These are phyloP conservation scores for Panonychus citri DNA, from an alignment of 1,140 invertebrate genomes.

Conservation along the genomic window DNA sequence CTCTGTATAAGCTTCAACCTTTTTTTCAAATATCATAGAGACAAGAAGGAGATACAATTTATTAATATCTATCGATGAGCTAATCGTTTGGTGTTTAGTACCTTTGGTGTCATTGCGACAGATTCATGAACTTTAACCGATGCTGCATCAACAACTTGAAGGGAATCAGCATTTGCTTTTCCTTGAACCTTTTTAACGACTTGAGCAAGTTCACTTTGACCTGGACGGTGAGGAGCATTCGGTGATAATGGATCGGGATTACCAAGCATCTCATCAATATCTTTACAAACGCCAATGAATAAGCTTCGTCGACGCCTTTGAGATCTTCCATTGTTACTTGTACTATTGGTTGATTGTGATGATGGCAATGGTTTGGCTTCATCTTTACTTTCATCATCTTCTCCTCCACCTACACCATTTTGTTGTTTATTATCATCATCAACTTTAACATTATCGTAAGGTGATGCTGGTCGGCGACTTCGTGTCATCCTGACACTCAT, in stretches of 20 bases:
- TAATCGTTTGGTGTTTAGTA: neutral
- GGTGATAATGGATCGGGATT: conserved; percentile 13
- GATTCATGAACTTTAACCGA: conserved; percentile 14
- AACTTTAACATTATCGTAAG: conserved; percentile 2
- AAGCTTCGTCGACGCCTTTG: too few relatives aligned
- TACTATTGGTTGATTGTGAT: neutral
- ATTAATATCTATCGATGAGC: neutral
- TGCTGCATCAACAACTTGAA: conserved; percentile 12
- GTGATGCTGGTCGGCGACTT: conserved; percentile 3
- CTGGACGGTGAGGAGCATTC: neutral
- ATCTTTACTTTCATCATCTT: neutral
- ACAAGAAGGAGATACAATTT: too few relatives aligned
- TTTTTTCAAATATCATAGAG: neutral
- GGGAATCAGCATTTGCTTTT: neutral
- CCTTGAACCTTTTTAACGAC: too few relatives aligned
- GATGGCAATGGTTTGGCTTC: neutral
- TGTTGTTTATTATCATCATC: neutral
- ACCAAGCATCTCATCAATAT: conserved; percentile 18
- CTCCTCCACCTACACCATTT: neutral
- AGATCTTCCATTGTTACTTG: neutral
- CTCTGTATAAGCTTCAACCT: conserved; percentile 15
- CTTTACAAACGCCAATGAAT: conserved; percentile 15
- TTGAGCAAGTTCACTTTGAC: conserved; percentile 3
- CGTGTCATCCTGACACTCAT: too few relatives aligned
- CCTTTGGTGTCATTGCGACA: conserved; percentile 11